Base-by-base conservation (phyloP, 2,797 vertebrate species). In the Gymnopithys bicolor region DNA sequence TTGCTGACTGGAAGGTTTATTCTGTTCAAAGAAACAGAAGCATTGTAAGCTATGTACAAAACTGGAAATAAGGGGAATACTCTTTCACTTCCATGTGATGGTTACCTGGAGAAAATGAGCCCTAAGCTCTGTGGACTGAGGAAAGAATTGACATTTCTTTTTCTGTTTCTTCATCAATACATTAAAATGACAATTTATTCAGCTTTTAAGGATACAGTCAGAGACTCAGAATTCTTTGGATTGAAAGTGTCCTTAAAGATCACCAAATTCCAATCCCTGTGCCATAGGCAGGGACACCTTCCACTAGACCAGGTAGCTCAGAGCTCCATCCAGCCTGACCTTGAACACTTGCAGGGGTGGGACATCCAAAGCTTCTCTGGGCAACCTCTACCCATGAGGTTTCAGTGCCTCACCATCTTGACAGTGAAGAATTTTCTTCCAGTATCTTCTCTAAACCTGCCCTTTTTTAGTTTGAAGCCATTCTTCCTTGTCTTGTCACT, bases 251-350 rank as follows among this genome's bases (percentile, higher is more conserved):
- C 62, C 30, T 64, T 64, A n/a, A 64, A 64, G 30, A 64, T 32
- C 62, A 64, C 18, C 62, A 24, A 2, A 22, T n/a, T 45, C 41
- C 41, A 43, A 21, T 7, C 18, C 11, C 15, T 15, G 15, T 24
- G 21, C 10, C 21, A 32, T 8, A 7, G 22, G 10, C 8, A 45
- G 37, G 0, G 2, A 22, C 7, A 21, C 35, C 17, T 41, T 43
- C 12, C 45, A 32, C 2, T 11, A 23, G 24, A 19, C 11, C 35
- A 69, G 35, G 22, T 19, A 48, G 18, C 52, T 49, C 43, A 24
- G 23, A 64, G 24, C 2, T 12, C 30, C 19, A n/a, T n/a, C 43
- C 33, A 53, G 24, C 48, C 48, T 33, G 48, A 37, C 30, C 46
- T 53, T 53, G 52, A 28, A 53, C 52, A 53, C 17, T 12, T 8